phyloP scores from a whole-genome alignment of 1,140 invertebrate species.

The Anoplolepis gracilipes region DNA sequence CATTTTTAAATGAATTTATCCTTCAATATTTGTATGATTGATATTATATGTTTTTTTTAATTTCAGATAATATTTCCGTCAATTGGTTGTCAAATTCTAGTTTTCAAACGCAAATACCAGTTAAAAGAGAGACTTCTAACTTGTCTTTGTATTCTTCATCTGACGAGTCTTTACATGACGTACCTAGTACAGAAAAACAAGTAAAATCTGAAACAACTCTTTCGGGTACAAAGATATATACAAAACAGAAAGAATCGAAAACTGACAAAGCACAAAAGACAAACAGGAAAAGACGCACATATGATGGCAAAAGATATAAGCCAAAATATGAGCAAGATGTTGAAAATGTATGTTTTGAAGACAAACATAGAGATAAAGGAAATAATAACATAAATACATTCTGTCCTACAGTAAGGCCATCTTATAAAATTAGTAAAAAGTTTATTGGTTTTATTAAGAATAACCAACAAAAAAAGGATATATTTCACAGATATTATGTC shows the following conservation, averaged over 20 bases:
- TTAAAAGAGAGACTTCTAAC: conserved; percentile 54
- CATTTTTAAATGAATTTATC: not conserved
- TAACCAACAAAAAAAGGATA: conserved; percentile 72
- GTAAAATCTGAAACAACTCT: not conserved
- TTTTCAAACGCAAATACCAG: conserved; percentile 66
- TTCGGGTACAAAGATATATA: conserved; percentile 11
- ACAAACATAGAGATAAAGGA: conserved; percentile 83
- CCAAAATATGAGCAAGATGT: conserved; percentile 78
- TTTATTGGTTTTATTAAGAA: conserved; percentile 73
- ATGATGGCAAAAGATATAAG: conserved; percentile 63
- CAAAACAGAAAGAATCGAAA: conserved; percentile 59
- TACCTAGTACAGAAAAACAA: conserved; percentile 24
- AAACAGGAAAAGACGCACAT: conserved; percentile 64
- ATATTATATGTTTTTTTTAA: not conserved
- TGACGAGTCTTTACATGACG: conserved; percentile 60
- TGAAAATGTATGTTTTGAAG: conserved; percentile 86
- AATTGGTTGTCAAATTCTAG: conserved; percentile 80
- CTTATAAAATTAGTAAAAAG: conserved; percentile 79
- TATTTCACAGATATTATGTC: conserved; percentile 80
- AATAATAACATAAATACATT: conserved; percentile 85
- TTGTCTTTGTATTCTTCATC: conserved; percentile 76
- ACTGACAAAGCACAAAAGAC: conserved; percentile 75
- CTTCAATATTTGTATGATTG: not conserved
- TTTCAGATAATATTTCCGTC: conserved; percentile 47
- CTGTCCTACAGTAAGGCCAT: conserved; percentile 83